Percentiles rank a stretch among this genome's conserved stretches.
These are phyloP conservation scores for Biston betularia DNA, from an alignment of 2,888 invertebrate species.

Conservation along the genomic window DNA sequence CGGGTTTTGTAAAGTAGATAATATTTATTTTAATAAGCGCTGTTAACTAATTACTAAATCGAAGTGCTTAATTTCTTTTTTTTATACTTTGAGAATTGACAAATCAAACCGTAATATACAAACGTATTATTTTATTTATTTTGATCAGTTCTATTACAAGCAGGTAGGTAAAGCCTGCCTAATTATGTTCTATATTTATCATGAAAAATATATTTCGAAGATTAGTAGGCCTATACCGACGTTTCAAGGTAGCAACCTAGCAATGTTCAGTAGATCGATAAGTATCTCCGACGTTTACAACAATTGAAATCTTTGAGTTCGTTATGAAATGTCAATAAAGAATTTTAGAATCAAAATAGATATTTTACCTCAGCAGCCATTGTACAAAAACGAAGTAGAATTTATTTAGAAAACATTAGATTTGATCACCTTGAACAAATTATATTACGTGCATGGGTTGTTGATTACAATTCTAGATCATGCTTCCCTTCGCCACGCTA, in stretches of 20 bases:
- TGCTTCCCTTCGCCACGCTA: background rate
- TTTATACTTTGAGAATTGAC: background rate
- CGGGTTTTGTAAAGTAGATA: no score
- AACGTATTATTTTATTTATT: no score
- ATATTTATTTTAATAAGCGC: background rate
- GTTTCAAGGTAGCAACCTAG: slow-evolving; percentile 7
- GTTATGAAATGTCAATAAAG: background rate
- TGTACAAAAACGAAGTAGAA: background rate
- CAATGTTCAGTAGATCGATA: slow-evolving; percentile 4
- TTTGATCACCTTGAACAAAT: slow-evolving; percentile 10
- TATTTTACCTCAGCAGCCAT: background rate
- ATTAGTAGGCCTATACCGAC: background rate
- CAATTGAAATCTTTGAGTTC: background rate
- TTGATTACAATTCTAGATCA: background rate
- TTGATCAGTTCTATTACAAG: no score
- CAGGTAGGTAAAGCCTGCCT: no score
- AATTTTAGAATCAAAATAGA: background rate
- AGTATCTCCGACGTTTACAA: background rate
- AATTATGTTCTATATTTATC: background rate
- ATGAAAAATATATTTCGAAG: background rate
- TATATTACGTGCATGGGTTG: background rate
- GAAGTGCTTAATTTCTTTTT: background rate
- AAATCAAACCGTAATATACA: no score
- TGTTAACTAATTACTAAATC: background rate
- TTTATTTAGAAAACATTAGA: background rate